phyloP scores from a whole-genome alignment of 2,113 vertebrate genomes.

The Mustelus asterias region DNA sequence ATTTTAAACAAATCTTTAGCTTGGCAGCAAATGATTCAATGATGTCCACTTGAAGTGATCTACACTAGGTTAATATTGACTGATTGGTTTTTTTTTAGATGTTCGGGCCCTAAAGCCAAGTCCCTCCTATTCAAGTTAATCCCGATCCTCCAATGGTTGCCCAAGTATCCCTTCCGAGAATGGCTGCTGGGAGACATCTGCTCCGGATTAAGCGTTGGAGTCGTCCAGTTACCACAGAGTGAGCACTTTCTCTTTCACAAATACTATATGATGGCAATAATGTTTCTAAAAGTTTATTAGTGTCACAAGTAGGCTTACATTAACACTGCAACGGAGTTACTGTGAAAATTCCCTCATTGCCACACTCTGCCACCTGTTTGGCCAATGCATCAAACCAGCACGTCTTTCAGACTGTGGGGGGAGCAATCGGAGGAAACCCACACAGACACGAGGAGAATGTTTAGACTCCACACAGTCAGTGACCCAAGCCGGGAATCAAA shows the following conservation, averaged over 20 bases:
- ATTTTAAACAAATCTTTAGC: not conserved
- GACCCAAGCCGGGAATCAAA: no score
- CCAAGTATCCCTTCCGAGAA: slow-evolving; percentile 72
- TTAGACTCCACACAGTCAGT: no score
- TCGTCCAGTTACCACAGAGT: slow-evolving; percentile 94
- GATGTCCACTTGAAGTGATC: not conserved
- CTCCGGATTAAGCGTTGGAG: slow-evolving; percentile 82
- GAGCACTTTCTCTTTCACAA: slow-evolving; percentile 41
- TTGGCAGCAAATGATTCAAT: not conserved
- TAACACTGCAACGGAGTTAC: no score
- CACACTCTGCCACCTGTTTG: no score
- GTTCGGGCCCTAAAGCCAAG: slow-evolving; percentile 57
- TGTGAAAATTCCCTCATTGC: no score
- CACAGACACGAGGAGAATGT: no score
- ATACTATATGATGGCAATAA: not conserved
- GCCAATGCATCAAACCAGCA: no score
- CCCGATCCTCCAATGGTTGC: slow-evolving; percentile 79
- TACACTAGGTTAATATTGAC: not conserved
- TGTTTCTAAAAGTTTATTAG: no score
- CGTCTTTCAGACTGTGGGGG: no score
- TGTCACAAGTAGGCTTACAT: no score
- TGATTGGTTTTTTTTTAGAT: slow-evolving; percentile 53
- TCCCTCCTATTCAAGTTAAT: slow-evolving; percentile 56
- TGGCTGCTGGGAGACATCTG: slow-evolving; percentile 72
- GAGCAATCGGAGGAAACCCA: no score